These are phyloP conservation scores for Sesamia inferens DNA, from an alignment of 2,888 invertebrate genomes.

Conservation along the genomic window DNA sequence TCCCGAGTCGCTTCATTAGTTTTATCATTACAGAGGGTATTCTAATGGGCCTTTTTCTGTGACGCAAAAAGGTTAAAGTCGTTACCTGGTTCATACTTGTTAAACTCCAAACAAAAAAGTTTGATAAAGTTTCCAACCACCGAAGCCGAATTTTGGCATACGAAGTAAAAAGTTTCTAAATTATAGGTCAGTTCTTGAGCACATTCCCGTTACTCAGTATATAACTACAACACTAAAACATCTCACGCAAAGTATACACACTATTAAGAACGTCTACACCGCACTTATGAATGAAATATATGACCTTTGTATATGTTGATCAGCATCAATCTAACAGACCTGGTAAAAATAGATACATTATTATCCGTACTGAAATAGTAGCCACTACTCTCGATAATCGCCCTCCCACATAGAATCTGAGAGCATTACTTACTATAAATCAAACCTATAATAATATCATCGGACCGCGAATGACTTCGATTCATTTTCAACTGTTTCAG, in stretches of 20 bases:
- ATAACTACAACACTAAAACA: conserved; percentile 9
- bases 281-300: conserved; percentile 65
- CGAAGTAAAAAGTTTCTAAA: conserved; percentile 22
- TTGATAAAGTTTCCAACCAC: neutral
- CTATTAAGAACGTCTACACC: conserved; percentile 39
- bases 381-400: conserved; percentile 79
- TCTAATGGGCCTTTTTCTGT: neutral
- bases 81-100: neutral
- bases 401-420: conserved; percentile 79
- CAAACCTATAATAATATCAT: conserved; percentile 84
- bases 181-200: neutral
- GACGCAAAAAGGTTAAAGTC: neutral
- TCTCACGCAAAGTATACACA: conserved; percentile 23
- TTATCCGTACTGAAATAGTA: conserved; percentile 79
- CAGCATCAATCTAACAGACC: conserved; percentile 64
- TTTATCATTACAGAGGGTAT: neutral
- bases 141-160: neutral
- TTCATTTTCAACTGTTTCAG: conserved; percentile 59
- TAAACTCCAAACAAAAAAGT: neutral
- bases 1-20: neutral
- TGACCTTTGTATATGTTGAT: conserved; percentile 63
- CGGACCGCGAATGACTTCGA: conserved; percentile 75
- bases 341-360: conserved; percentile 77
- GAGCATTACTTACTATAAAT: conserved; percentile 82
- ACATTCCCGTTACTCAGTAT: neutral